Conservation (phyloP, 1,140 invertebrate genomes). For the Penaeus indicus region DNA sequence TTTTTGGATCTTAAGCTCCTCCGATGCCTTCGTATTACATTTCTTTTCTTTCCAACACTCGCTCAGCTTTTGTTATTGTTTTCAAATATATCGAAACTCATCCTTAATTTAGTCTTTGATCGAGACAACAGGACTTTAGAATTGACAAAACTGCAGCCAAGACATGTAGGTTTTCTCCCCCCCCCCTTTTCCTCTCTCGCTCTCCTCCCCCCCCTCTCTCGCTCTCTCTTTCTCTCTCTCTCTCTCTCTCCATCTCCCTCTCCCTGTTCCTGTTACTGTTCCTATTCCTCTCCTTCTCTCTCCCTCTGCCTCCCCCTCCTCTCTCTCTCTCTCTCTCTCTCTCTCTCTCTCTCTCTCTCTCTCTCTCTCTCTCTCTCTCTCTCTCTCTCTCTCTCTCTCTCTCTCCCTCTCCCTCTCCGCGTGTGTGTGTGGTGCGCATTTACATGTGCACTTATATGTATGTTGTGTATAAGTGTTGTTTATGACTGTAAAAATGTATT, state of each 20-base stretch:
- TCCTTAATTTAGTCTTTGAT: background rate
- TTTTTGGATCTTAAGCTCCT: too few species aligned
- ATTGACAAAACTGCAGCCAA: background rate
- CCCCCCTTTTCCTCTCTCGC: background rate
- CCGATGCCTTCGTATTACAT: too few species aligned
- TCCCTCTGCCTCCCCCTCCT: background rate
- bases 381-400: background rate
- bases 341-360: background rate
- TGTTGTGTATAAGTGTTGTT: too few species aligned
- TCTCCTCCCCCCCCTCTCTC: background rate
- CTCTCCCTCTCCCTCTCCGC: background rate
- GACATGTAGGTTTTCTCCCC: background rate
- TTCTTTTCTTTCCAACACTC: too few species aligned
- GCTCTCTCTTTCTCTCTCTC: too few species aligned
- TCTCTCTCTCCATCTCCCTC: too few species aligned
- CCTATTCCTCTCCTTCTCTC: background rate
- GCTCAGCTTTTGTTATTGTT: background rate
- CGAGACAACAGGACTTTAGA: background rate
- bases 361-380: constrained; percentile 6
- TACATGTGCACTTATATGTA: too few species aligned
- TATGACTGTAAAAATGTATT: too few species aligned
- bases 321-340: too few species aligned
- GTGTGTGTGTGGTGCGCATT: too few species aligned
- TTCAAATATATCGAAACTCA: background rate
- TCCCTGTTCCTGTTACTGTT: too few species aligned